Percentiles rank a stretch among this genome's conserved stretches.
Conservation (phyloP, 1,140 invertebrate genomes). For the Zaprionus inermis region DNA sequence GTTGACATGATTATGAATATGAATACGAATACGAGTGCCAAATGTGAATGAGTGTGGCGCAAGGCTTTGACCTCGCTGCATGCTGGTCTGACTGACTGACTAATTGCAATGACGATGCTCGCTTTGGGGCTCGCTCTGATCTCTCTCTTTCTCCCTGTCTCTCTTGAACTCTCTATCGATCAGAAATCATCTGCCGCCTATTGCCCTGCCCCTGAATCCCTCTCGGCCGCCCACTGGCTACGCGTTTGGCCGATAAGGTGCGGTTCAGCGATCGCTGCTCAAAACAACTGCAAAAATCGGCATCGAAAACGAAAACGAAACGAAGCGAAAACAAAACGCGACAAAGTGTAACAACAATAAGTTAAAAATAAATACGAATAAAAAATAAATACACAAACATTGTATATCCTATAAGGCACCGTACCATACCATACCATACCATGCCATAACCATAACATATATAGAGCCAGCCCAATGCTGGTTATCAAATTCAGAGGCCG, state of each 20-base stretch:
- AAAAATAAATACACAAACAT: slow-evolving; percentile 13
- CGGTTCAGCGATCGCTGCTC: slow-evolving; percentile 39
- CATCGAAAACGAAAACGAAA: slow-evolving; percentile 7
- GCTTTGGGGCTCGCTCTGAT: not conserved
- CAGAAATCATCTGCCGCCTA: not conserved
- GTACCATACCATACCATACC: too few species aligned
- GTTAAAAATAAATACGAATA: slow-evolving; percentile 30
- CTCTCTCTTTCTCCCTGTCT: not conserved
- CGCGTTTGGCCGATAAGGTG: slow-evolving; percentile 47
- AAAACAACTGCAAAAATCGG: slow-evolving; percentile 38
- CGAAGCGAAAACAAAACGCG: slow-evolving; percentile 6
- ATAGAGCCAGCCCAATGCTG: slow-evolving; percentile 9
- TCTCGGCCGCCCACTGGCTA: not conserved
- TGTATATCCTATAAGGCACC: not conserved
- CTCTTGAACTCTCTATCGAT: not conserved
- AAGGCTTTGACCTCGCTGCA: slow-evolving; percentile 43
- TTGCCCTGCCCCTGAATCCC: not conserved
- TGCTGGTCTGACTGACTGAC: slow-evolving; percentile 19
- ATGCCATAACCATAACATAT: not conserved
- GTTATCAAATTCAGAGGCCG: slow-evolving; percentile 36
- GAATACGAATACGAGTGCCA: slow-evolving; percentile 39
- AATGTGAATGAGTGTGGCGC: slow-evolving; percentile 23
- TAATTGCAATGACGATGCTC: slow-evolving; percentile 11
- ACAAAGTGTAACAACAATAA: slow-evolving; percentile 39
- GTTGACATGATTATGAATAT: slow-evolving; percentile 37